A percentile compares a stretch with the other conserved stretches of the same genome.
Evolutionary conservation across 2,888 invertebrate genomes (phyloP).

Genomic region (Andricus quercusramuli): DNA sequence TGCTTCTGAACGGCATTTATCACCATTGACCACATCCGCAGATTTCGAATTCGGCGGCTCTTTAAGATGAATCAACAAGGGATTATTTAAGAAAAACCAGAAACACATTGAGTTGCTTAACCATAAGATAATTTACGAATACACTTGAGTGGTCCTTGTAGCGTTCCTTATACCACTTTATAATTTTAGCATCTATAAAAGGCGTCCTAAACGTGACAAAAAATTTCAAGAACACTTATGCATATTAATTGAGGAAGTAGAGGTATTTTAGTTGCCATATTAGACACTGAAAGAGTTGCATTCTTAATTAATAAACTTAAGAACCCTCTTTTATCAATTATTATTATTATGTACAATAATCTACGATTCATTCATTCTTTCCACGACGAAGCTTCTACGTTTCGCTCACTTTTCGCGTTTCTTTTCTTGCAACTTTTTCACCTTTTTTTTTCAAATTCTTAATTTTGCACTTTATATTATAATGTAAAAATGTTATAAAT

Average conservation of each 20-base stretch:
- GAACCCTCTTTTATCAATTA: too few species aligned
- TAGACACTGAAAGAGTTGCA: not conserved
- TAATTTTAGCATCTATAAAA: conserved; percentile 4
- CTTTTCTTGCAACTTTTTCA: too few species aligned
- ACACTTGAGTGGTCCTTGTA: not conserved
- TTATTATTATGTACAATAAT: too few species aligned
- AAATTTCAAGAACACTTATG: not conserved
- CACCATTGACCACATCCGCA: conserved; percentile 35
- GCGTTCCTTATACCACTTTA: not conserved
- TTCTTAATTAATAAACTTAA: not conserved
- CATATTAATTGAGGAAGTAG: conserved; percentile 3
- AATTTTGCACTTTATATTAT: too few species aligned
- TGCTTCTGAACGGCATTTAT: conserved; percentile 22
- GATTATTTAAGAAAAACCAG: conserved; percentile 9
- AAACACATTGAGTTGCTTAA: not conserved
- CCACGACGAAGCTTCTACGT: too few species aligned
- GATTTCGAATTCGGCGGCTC: conserved; percentile 18
- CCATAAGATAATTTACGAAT: conserved; percentile 1
- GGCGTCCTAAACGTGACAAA: not conserved
- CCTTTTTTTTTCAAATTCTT: too few species aligned
- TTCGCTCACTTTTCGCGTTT: too few species aligned
- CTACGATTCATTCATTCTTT: too few species aligned
- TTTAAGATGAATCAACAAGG: conserved; percentile 30
- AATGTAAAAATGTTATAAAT: too few species aligned
- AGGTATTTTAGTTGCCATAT: not conserved